Conservation (phyloP, 1,140 invertebrate genomes). For the Conus betulinus region DNA sequence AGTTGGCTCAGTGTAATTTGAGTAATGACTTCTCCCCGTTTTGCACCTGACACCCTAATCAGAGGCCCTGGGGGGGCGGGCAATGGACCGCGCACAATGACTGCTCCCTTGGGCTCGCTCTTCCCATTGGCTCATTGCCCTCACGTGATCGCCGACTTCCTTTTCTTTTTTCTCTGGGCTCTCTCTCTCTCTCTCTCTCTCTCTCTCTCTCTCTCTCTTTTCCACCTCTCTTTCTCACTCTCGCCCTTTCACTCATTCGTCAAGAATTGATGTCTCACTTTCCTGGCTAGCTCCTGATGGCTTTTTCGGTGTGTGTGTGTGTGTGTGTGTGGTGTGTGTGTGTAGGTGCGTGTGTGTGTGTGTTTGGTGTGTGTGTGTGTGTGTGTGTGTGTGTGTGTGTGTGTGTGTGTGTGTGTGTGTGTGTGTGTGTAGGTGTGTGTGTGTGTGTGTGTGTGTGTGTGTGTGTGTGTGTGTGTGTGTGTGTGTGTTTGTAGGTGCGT, state of each 20-base stretch:
- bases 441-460: conserved; percentile 20
- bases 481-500: conserved; percentile 5
- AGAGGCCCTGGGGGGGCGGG: not conserved
- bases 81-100: conserved; percentile 17
- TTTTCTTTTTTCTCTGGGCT: not conserved
- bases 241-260: not conserved
- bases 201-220: not conserved
- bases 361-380: not conserved
- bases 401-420: not conserved
- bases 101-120: conserved; percentile 13
- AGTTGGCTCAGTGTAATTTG: conserved; percentile 18
- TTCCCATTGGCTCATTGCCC: not conserved
- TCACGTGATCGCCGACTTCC: not conserved
- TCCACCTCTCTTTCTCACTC: not conserved
- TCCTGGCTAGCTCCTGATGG: not conserved
- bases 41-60: conserved; percentile 26
- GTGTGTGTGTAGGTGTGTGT: conserved; percentile 1
- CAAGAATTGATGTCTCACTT: not conserved
- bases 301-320: not conserved
- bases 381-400: conserved; percentile 3
- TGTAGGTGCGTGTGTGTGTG: conserved; percentile 4
- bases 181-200: not conserved
- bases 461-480: conserved; percentile 14
- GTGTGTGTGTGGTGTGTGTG: not conserved
- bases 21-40: conserved; percentile 28